A percentile compares a stretch with the other conserved stretches of the same genome.
Evolutionary conservation across 2,113 vertebrate species (phyloP).

Genomic region (Leucoraja erinaceus): DNA sequence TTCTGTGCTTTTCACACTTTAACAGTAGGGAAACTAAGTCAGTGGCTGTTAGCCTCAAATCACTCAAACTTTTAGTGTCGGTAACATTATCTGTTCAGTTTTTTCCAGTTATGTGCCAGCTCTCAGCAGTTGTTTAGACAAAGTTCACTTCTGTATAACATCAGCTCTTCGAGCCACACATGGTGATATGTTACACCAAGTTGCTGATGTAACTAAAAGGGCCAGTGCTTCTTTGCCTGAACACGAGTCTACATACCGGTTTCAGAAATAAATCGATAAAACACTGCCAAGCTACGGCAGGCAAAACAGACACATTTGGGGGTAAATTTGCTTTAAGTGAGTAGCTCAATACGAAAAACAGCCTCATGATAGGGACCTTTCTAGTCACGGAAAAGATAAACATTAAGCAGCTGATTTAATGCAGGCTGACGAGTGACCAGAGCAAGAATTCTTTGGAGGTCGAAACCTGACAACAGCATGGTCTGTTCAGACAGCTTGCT

Average conservation of each 20-base stretch:
- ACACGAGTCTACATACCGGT: not conserved
- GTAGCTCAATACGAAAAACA: not conserved
- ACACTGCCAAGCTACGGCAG: not conserved
- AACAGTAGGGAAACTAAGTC: not conserved
- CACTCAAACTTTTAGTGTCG: constrained; percentile 24
- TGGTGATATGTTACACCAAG: not conserved
- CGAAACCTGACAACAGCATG: not conserved
- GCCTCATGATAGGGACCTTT: too few species aligned
- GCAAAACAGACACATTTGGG: not conserved
- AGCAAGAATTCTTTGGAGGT: not conserved
- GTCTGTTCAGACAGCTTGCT: not conserved
- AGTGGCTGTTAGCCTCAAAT: constrained; percentile 16
- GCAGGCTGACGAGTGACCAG: not conserved
- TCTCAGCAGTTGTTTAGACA: constrained; percentile 34
- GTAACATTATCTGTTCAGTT: constrained; percentile 13
- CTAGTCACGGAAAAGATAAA: not conserved
- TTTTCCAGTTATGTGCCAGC: constrained; percentile 20
- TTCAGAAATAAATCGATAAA: not conserved
- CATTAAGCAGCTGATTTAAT: not conserved
- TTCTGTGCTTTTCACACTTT: constrained; percentile 28
- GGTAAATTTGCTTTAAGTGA: not conserved
- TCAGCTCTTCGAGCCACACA: not conserved
- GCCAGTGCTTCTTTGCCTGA: not conserved
- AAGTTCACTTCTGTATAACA: not conserved
- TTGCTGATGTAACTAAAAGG: not conserved